Base-by-base conservation (phyloP, 2,797 vertebrate species). In the Xyrichtys novacula region DNA sequence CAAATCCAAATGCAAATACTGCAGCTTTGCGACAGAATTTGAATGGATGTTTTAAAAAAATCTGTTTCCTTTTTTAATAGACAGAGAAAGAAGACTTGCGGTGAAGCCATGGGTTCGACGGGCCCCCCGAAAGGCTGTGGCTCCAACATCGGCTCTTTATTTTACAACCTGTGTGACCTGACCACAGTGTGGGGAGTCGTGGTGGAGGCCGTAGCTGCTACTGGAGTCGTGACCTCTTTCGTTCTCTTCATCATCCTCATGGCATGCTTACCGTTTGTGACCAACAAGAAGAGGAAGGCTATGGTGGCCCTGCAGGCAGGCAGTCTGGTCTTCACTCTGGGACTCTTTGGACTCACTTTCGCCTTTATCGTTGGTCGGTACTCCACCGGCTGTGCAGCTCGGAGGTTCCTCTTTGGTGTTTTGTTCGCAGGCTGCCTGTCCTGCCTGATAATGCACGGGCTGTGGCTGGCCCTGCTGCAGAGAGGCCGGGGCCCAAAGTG, bases 131-230 rank as follows among this genome's bases (percentile, higher is more conserved):
- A 47, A 38, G 97, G 97, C 71, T 98, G 97, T 1, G 68, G 91
- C 39, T 36, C 91, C 2, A 80, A 86, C 54, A 78, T 97, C 71
- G 79, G 74, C 72, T 85, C 94, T 9, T 81, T 96, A 14, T 97
- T 96, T 79, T 96, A 94, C 89, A 96, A 96, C 82, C 92, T 98
- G 71, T 98, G 97, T 19, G 93, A 98, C 93, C 91, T 96, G 62
- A 92, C 89, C 0, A 83, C 84, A 0, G 90, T 89, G 4, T 98
- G 97, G 97, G 97, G 97, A 52, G 86, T 98, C 0, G 91, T 94
- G 62, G 65, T 98, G 81, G 95, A 97, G 90, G 94, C 94, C 0
- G 67, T 96, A 17, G 96, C 96, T 0, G 93, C 93, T 8, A 91
- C 94, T 0, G 97, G 97, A 0, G 28, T 95, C 2, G 81, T 97